Base-by-base conservation (phyloP, 2,113 vertebrate genomes). In the Colius striatus region DNA sequence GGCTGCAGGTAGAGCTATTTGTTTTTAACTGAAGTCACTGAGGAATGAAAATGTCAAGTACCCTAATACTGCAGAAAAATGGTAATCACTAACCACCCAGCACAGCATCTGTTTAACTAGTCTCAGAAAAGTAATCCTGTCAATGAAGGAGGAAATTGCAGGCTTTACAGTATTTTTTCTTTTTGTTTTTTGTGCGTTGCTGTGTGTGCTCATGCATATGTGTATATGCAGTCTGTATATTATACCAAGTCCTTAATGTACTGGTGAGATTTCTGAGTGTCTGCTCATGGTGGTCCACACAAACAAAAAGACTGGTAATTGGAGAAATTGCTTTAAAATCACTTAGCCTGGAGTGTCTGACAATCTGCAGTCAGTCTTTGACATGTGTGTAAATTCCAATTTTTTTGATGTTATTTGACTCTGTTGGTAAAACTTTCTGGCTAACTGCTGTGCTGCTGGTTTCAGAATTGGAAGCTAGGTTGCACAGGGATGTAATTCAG, bases 261-360 rank as follows among this genome's bases (percentile, higher is more conserved):
- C 89, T 77, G 27, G 13, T 93, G 94, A 94, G 92, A 93, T 93
- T 84, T 92, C 85, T 87, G 67, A 53, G 81, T 71, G 76, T 90
- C 88, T 95, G 55, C 66, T 92, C 93, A 29, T 74, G 79, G 93
- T 94, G 95, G 96, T 96, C 95, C 84, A 73, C 72, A 75, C 62
- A 70, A 74, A 72, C 60, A 94, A 87, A 62, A 90, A 80, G 91
- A 73, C 67, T 92, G 92, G 96, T 98, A 98, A 98, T 98, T 96
- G 89, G 96, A 98, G 97, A 98, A 98, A 98, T 98, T 97, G 97
- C 96, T 97, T 90, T 91, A 94, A 97, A 98, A 97, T 97, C 96
- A 94, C 66, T 87, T 97, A n/a, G 68, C 90, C 90, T 65, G 90
- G 89, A 93, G 96, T 89, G 94, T 94, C 96, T 95, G 89, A 91